Evolutionary conservation across 2,797 vertebrate species (phyloP).

Genomic region (Vespertilio murinus): DNA sequence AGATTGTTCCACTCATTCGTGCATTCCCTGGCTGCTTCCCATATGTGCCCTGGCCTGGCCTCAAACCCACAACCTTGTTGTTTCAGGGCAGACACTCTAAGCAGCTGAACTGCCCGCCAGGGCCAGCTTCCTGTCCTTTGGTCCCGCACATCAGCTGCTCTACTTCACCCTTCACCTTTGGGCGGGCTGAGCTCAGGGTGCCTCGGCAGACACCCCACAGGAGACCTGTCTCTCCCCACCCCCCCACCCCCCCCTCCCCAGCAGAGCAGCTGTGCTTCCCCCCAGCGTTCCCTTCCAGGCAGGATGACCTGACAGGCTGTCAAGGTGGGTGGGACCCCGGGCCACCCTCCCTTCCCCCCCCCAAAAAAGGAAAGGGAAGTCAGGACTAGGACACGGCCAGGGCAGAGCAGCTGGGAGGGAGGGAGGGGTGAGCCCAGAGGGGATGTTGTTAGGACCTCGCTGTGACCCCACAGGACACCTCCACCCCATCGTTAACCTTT

Average conservation of each 20-base stretch:
- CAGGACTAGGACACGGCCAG: not conserved
- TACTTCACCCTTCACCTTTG: not conserved
- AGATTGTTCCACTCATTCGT: not conserved
- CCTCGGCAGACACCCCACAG: not conserved
- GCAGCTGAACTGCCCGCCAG: not conserved
- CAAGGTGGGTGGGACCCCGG: not conserved
- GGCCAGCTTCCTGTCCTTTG: not conserved
- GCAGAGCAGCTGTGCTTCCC: not conserved
- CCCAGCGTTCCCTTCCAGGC: not conserved
- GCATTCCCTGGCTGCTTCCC: not conserved
- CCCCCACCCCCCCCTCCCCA: fast-evolving
- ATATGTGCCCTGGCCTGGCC: not conserved
- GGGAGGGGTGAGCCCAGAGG: not conserved
- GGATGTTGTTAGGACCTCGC: not conserved
- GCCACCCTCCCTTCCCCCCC: too few species aligned
- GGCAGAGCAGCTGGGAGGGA: not conserved
- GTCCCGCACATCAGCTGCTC: not conserved
- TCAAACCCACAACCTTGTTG: not conserved
- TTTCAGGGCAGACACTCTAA: not conserved
- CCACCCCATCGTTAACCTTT: not conserved
- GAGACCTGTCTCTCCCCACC: not conserved
- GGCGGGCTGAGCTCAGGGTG: not conserved
- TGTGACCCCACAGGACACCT: not conserved
- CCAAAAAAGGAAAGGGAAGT: not conserved
- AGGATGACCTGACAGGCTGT: not conserved